Percentiles rank a stretch among this genome's conserved stretches.
These are phyloP conservation scores for Sebastes flavidus DNA, from an alignment of 2,797 vertebrate genomes.

Conservation along the genomic window DNA sequence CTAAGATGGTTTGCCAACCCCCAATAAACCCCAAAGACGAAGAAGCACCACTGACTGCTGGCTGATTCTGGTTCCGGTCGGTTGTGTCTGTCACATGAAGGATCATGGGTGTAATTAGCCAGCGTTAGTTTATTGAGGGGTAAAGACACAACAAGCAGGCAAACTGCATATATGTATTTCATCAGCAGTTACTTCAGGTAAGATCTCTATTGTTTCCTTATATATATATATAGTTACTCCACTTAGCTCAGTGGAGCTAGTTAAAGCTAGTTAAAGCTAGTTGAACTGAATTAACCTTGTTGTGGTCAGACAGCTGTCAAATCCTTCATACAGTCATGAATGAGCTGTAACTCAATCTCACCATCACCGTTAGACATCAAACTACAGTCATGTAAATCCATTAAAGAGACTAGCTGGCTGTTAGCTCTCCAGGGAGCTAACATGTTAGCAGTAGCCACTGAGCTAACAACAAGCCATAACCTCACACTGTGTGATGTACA, in stretches of 20 bases:
- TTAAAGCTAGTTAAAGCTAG: neutral
- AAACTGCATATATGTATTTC: neutral
- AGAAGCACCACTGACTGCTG: neutral
- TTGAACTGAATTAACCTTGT: neutral
- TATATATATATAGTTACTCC: neutral
- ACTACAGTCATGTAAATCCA: neutral
- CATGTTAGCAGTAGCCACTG: neutral
- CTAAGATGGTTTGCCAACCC: no score
- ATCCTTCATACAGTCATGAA: neutral
- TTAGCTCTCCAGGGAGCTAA: neutral
- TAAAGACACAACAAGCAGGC: neutral
- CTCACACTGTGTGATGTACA: neutral
- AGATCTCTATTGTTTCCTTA: neutral
- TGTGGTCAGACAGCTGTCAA: neutral
- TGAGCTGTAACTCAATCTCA: neutral
- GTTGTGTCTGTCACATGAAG: slow-evolving; percentile 1
- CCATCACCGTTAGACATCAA: neutral
- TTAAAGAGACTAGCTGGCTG: neutral
- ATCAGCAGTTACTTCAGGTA: slow-evolving; percentile 42
- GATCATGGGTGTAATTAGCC: slow-evolving; percentile 9
- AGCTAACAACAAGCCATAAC: neutral
- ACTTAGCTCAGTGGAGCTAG: no score
- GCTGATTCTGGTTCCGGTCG: no score
- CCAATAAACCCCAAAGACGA: accelerated
- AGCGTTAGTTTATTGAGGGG: neutral